These are phyloP conservation scores for Phacellophora camtschatica DNA, from an alignment of 30 jellyfish, hydroid and myxozoan genomes.

Conservation along the genomic window DNA sequence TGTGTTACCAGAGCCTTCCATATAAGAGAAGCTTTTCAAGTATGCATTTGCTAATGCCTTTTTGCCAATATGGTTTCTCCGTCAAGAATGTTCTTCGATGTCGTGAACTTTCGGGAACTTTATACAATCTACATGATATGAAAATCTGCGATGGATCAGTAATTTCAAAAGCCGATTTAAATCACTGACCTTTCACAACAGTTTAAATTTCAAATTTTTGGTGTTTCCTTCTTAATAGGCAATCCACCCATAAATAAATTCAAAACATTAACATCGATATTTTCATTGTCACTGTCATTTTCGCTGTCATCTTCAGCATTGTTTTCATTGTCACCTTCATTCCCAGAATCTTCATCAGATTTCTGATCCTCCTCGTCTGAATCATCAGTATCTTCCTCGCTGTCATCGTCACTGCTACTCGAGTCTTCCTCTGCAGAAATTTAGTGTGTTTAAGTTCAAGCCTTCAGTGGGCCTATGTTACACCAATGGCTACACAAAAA, in stretches of 20 bases:
- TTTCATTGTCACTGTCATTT: constrained; percentile 41
- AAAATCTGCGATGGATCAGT: no score
- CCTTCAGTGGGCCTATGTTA: background rate
- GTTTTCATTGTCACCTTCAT: constrained; percentile 28
- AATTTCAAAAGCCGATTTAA: no score
- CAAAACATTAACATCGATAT: constrained; percentile 55
- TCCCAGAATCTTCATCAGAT: constrained; percentile 33
- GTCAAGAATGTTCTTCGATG: no score
- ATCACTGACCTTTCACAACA: no score
- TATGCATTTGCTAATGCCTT: no score
- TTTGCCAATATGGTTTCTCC: no score
- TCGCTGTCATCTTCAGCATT: constrained; percentile 26
- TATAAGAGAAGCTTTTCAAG: no score
- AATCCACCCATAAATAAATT: constrained; percentile 72
- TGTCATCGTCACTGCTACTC: constrained; percentile 18
- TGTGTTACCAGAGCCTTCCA: no score
- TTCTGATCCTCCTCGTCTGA: constrained; percentile 31
- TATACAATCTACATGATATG: no score
- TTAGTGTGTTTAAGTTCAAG: background rate
- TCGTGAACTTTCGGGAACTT: no score
- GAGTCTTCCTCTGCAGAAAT: background rate
- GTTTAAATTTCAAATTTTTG: no score
- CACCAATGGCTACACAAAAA: background rate
- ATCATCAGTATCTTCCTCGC: constrained; percentile 34
- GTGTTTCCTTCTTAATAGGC: constrained; percentile 24